Evolutionary conservation across 2,888 invertebrate genomes (phyloP).

Genomic region (Loripinus fragilis): DNA sequence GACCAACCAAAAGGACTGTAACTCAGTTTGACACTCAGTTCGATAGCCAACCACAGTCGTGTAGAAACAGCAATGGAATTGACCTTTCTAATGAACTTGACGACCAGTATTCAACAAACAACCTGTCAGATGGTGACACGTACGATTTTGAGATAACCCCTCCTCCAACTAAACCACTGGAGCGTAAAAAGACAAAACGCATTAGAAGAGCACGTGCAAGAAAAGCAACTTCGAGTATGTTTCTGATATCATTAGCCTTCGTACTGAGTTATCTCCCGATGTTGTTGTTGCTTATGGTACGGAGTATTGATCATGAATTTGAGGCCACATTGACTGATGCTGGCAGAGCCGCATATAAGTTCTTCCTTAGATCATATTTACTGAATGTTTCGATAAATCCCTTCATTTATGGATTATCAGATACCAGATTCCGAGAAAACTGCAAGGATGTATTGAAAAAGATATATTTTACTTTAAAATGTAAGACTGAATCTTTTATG

Average conservation of each 20-base stretch:
- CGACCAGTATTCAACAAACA: slow-evolving; percentile 22
- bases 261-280: slow-evolving; percentile 59
- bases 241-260: slow-evolving; percentile 60
- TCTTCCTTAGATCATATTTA: slow-evolving; percentile 64
- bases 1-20: neutral
- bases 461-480: neutral
- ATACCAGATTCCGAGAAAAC: slow-evolving; percentile 51
- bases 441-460: slow-evolving; percentile 30
- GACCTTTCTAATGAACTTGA: slow-evolving; percentile 29
- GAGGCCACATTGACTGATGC: slow-evolving; percentile 47
- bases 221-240: slow-evolving; percentile 64
- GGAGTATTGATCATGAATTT: slow-evolving; percentile 41
- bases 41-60: neutral
- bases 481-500: neutral
- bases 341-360: slow-evolving; percentile 51
- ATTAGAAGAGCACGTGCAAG: slow-evolving; percentile 16
- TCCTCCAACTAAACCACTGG: slow-evolving; percentile 10
- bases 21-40: neutral
- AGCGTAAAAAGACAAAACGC: slow-evolving; percentile 17
- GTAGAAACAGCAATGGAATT: neutral
- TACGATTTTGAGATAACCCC: slow-evolving; percentile 21
- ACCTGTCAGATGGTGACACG: slow-evolving; percentile 31
- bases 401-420: slow-evolving; percentile 68
- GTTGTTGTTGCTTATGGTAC: slow-evolving; percentile 43
- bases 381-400: slow-evolving; percentile 67